Evolutionary conservation across 2,797 vertebrate genomes (phyloP), one percentile per base, ranked within the genome.

Genomic region (Melanotaenia boesemani): DNA sequence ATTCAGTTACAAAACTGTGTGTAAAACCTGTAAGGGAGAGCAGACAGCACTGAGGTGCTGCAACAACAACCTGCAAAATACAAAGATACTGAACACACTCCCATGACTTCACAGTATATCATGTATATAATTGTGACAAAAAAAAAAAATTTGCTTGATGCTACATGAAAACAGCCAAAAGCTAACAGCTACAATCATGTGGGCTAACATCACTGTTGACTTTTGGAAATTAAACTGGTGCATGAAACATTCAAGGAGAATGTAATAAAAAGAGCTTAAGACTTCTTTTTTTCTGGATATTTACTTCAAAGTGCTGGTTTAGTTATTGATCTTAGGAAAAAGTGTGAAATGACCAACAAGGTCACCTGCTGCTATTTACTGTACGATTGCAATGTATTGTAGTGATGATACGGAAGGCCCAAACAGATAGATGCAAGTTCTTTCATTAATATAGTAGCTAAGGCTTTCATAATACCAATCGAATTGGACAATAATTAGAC

Each of bases 201-300:
- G 74, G 54, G 57, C 16, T n/a, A 50, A 20, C 20, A 30, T 70
- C 48, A 36, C 57, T 5, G 18, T 10, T 46, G 57, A 67, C 39
- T 11, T 64, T 6, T 15, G 39, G 32, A 6, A 32, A 74, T 74
- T 56, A 68, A 76, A 74, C 26, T 16, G 50, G 34, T 50, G 78
- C 46, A 0, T 87, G 85, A 82, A 82, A 78, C 46, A 55, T 28
- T 65, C 13, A 10, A n/a, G 56, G 74, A 76, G 60, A 81, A 84
- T 80, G 70, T 15, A 44, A 52, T 16, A 76, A 74, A 70, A 66
- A 48, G 68, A 65, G 20, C 77, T 79, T 72, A 37, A 20, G 39
- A 67, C 70, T 34, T 79, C 60, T 63, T 13, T 71, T 69, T 83
- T 77, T 75, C 52, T 57, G 46, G 60, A 61, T 54, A n/a, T 73